These are phyloP conservation scores for Leucania comma DNA, from an alignment of 2,888 invertebrate species.

Conservation along the genomic window DNA sequence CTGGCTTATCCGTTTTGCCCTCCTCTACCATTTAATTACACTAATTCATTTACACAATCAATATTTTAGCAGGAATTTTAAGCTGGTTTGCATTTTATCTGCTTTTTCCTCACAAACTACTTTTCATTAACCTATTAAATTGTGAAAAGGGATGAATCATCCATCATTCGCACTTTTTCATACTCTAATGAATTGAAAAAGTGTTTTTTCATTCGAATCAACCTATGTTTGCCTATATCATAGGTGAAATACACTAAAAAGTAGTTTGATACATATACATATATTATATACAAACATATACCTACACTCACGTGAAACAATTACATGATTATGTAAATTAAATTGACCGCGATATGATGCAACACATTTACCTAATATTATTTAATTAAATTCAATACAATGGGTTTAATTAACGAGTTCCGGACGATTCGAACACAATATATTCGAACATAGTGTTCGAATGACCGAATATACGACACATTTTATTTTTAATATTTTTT, in stretches of 20 bases:
- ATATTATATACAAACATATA: background rate
- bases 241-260: background rate
- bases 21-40: background rate
- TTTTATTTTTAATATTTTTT: too few relatives aligned
- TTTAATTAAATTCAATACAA: background rate
- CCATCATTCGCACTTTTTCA: background rate
- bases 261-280: background rate
- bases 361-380: background rate
- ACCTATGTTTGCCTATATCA: background rate
- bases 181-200: too few relatives aligned
- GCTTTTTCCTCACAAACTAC: background rate
- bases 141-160: background rate
- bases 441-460: too few relatives aligned
- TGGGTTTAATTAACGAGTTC: background rate
- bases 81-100: background rate
- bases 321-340: conserved; percentile 17
- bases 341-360: conserved; percentile 19
- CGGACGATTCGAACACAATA: too few relatives aligned
- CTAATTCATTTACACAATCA: background rate
- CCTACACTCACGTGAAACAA: too few relatives aligned
- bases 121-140: background rate
- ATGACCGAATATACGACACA: too few relatives aligned
- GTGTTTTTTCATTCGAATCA: background rate
- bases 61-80: conserved; percentile 7
- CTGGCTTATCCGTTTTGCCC: background rate